phyloP scores from a whole-genome alignment of 1,140 invertebrate genomes.

The Delia radicum region DNA sequence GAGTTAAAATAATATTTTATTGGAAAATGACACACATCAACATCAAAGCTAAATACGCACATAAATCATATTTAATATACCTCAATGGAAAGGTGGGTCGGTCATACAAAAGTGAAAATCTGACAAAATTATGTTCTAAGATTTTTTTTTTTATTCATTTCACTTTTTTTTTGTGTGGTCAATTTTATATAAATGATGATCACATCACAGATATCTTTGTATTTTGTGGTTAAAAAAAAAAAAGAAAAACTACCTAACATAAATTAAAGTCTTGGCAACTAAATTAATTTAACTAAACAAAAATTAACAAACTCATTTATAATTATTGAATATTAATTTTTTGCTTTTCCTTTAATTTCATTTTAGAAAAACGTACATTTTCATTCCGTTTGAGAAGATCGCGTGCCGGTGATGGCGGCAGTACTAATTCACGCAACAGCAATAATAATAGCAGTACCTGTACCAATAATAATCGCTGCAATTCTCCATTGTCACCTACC shows the following conservation, averaged over 20 bases:
- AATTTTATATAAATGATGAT: slow-evolving; percentile 8
- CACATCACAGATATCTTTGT: not conserved
- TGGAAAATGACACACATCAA: not conserved
- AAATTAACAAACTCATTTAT: not conserved
- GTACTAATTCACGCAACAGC: slow-evolving; percentile 50
- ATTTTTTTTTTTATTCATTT: too few relatives aligned
- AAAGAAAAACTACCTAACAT: not conserved
- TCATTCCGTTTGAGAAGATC: slow-evolving; percentile 51
- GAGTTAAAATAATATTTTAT: not conserved
- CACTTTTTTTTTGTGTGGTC: not conserved
- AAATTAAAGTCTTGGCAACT: not conserved
- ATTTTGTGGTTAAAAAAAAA: not conserved
- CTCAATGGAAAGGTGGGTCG: not conserved
- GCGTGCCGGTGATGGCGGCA: slow-evolving; percentile 46
- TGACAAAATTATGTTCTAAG: too few relatives aligned
- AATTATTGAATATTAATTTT: slow-evolving; percentile 1
- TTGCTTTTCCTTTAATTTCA: not conserved
- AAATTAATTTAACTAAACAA: not conserved
- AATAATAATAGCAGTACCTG: slow-evolving; percentile 48
- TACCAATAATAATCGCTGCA: slow-evolving; percentile 50
- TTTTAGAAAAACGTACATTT: slow-evolving; percentile 51
- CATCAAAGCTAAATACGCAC: not conserved
- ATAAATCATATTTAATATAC: not conserved
- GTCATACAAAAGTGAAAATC: not conserved
- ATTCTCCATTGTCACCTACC: slow-evolving; percentile 47